Evolutionary conservation across 1,140 invertebrate species (phyloP).

Genomic region (Thaumatotibia leucotreta): DNA sequence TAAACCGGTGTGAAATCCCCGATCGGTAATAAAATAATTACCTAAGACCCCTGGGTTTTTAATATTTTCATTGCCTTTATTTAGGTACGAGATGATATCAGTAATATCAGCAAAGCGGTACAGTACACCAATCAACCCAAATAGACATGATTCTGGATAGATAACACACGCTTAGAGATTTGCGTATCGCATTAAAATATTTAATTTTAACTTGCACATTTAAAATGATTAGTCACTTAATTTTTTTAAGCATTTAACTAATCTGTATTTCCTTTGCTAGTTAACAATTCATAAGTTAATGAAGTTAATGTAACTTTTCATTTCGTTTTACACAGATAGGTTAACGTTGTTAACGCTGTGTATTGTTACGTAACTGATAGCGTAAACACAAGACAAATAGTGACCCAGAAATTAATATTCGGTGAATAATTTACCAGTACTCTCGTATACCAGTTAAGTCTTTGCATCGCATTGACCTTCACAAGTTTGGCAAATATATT

Average conservation of each 20-base stretch:
- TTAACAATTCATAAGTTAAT: neutral
- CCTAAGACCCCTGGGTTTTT: too few relatives aligned
- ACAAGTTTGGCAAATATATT: slow-evolving; percentile 69
- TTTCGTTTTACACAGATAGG: neutral
- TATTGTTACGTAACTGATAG: slow-evolving; percentile 13
- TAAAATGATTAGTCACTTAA: too few relatives aligned
- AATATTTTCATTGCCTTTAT: too few relatives aligned
- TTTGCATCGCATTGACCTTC: slow-evolving; percentile 72
- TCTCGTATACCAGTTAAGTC: slow-evolving; percentile 49
- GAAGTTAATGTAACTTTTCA: neutral
- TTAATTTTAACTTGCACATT: too few relatives aligned
- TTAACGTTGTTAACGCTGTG: neutral
- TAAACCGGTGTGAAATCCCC: neutral
- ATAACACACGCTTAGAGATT: too few relatives aligned
- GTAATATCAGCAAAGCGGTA: too few relatives aligned
- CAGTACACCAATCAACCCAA: too few relatives aligned
- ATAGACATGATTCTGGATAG: too few relatives aligned
- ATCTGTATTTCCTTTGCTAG: neutral
- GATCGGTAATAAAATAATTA: too few relatives aligned
- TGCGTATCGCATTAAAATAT: too few relatives aligned
- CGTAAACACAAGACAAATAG: slow-evolving; percentile 28
- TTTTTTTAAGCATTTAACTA: too few relatives aligned
- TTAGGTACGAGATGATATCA: too few relatives aligned
- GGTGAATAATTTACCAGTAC: slow-evolving; percentile 44
- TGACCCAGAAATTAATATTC: slow-evolving; percentile 60